Evolutionary conservation across 1,140 invertebrate genomes (phyloP), one percentile per base, ranked within the genome.

Genomic region (Heliothis subflexa): DNA sequence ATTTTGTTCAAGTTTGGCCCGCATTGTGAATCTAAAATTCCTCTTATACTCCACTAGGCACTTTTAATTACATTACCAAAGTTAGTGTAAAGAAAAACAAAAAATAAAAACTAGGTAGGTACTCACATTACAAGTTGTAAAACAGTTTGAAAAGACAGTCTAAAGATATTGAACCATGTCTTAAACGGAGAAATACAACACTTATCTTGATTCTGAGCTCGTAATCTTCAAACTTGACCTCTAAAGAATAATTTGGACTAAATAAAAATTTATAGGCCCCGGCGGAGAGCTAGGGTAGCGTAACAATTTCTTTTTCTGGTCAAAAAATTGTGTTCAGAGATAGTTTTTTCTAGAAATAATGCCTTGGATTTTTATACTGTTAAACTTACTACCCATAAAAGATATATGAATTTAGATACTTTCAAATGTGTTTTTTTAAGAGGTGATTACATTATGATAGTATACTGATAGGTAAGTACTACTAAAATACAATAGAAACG

Each of bases 211-310:
- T 68, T 28, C 40, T 12, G 1, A 25, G 21, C 25, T 21, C 2
- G 47, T 18, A 64, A 64, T 52, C 18, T 18, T 13, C 45, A 28
- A 21, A 12, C 5, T 16, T 68, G 18, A 49, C 64, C 64, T 68
- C 47, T 12, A n/a, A 50, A 16, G 11, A 16, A n/a, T n/a, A 50
- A 68, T 50, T 68, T 68, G 64, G 18, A 18, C 45, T 68, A 50
- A 68, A 68, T 68, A 50, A 68, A 68, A 68, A 68, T 68, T 68
- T 68, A 68, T 50, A 68, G 13, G 47, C 45, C 18, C 1, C 12
- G 3, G 45, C 18, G 12, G 25, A 68, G 40, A 45, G 64, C 18
- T 52, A n/a, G 18, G 2, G 50, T 21, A 13, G 14, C 45, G 7
- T 1, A 12, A 14, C 7, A 52, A 50, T 50, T n/a, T n/a, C n/a